Evolutionary conservation across 2,113 vertebrate genomes (phyloP).

Genomic region (Megalops atlanticus): DNA sequence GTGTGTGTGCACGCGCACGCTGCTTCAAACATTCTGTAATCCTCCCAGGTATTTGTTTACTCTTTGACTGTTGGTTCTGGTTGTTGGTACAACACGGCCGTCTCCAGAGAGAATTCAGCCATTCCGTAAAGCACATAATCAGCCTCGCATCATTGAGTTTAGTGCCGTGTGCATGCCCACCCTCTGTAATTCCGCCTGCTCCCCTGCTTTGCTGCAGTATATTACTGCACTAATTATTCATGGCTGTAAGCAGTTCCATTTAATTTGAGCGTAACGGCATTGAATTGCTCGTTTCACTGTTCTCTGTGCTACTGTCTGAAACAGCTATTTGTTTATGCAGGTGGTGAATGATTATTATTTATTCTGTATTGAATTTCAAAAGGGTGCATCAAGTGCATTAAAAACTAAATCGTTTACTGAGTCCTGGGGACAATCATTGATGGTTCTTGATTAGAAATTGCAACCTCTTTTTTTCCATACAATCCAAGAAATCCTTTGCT

Average conservation of each 20-base stretch:
- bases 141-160: conserved; percentile 29
- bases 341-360: background rate
- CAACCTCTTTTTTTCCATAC: background rate
- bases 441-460: background rate
- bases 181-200: conserved; percentile 11
- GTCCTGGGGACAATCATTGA: background rate
- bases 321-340: conserved; percentile 26
- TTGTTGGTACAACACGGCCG: conserved; percentile 3
- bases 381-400: background rate
- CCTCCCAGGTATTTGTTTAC: background rate
- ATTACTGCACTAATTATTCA: conserved; percentile 34
- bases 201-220: background rate
- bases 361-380: conserved; percentile 9
- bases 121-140: conserved; percentile 29
- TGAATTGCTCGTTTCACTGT: conserved; percentile 16
- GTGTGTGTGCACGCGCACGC: too few relatives aligned
- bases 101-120: background rate
- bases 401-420: background rate
- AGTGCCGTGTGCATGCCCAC: conserved; percentile 4
- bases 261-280: conserved; percentile 28
- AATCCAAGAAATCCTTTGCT: background rate
- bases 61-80: conserved; percentile 22
- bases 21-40: background rate
- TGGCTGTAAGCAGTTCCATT: conserved; percentile 31
- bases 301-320: conserved; percentile 9